These are phyloP conservation scores for Drosophila takahashii DNA, from an alignment of 1,140 invertebrate genomes.

Conservation along the genomic window DNA sequence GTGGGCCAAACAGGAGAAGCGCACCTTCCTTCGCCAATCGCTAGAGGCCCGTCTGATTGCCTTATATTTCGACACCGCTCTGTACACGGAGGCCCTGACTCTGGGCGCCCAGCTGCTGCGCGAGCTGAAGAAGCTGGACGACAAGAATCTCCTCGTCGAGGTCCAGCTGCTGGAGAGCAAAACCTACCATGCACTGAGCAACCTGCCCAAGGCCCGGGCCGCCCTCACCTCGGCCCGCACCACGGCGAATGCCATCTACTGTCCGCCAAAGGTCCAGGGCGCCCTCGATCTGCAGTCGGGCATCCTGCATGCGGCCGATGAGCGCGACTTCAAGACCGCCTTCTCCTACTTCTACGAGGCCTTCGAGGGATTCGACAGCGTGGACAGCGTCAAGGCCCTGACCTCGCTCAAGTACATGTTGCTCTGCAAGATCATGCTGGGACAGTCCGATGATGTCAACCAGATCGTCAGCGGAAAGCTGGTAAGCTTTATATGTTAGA, in stretches of 20 bases:
- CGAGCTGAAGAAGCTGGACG: conserved; percentile 99
- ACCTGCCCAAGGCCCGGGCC: conserved; percentile 98
- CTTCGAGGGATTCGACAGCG: conserved; percentile 99
- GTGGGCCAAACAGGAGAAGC: conserved; percentile 99
- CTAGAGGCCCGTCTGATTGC: conserved; percentile 97
- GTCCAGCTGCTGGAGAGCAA: conserved; percentile 98
- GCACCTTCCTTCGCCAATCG: conserved; percentile 98
- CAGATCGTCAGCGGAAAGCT: conserved; percentile 98
- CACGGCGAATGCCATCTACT: conserved; percentile 99
- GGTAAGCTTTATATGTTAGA: too few relatives aligned
- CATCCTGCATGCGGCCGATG: conserved; percentile 99
- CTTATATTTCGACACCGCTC: conserved; percentile 96
- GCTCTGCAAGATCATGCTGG: conserved; percentile 99
- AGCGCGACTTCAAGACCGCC: conserved; percentile 99
- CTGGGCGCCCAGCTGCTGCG: conserved; percentile 94
- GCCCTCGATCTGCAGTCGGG: conserved; percentile 98
- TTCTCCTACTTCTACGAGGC: conserved; percentile 99
- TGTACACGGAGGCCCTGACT: conserved; percentile 94
- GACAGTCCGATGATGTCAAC: conserved; percentile 97
- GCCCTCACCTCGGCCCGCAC: conserved; percentile 99
- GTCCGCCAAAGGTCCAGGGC: conserved; percentile 98
- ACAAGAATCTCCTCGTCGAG: conserved; percentile 99
- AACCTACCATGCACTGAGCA: conserved; percentile 98
- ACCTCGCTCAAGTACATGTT: conserved; percentile 99
- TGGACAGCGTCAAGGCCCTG: conserved; percentile 96